A percentile compares a stretch with the other conserved stretches of the same genome.
Conservation (phyloP, 2,888 invertebrate species). For the Odontomyia ornata region DNA sequence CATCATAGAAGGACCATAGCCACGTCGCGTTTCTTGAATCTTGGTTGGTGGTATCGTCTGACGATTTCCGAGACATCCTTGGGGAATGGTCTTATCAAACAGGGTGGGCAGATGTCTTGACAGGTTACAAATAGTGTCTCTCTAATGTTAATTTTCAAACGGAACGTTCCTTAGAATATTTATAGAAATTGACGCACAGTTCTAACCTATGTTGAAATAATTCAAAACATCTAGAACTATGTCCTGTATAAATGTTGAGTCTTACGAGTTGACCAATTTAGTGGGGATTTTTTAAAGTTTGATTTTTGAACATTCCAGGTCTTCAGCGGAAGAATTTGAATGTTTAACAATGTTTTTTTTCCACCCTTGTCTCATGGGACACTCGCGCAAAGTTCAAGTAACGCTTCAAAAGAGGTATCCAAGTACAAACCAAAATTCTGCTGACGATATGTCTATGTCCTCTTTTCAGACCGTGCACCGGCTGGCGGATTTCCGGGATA, state of each 20-base stretch:
- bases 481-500: slow-evolving; percentile 5
- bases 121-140: not conserved
- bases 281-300: not conserved
- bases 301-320: slow-evolving; percentile 5
- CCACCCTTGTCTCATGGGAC: not conserved
- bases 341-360: slow-evolving; percentile 22
- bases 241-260: no score
- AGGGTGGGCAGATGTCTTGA: not conserved
- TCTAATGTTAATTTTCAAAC: no score
- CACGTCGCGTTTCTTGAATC: not conserved
- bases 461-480: not conserved
- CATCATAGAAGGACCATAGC: slow-evolving; percentile 18
- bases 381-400: not conserved
- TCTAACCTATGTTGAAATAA: no score
- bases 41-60: not conserved
- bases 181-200: no score
- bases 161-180: no score
- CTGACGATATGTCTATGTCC: not conserved
- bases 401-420: not conserved
- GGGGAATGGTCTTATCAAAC: not conserved
- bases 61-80: not conserved
- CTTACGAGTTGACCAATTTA: no score
- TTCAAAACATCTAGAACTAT: no score
- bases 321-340: not conserved
- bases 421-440: not conserved